These are phyloP conservation scores for Pseudococcus jackbeardsleyi DNA, from an alignment of 2,888 invertebrate species.

Conservation along the genomic window DNA sequence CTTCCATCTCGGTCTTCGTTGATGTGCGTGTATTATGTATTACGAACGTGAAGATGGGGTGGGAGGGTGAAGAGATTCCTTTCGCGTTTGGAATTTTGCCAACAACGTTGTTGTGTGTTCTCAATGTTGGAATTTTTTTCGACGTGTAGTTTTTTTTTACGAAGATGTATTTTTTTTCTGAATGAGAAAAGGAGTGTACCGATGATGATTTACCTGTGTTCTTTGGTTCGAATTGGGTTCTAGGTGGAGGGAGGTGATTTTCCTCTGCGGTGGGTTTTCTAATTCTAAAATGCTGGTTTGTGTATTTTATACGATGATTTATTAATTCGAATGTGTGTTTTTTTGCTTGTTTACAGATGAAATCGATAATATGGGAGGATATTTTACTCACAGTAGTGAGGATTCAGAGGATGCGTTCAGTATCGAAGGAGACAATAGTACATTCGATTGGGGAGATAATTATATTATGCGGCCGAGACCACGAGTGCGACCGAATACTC, in stretches of 20 bases:
- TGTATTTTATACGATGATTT: background rate
- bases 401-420: slow-evolving; percentile 59
- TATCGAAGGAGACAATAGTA: slow-evolving; percentile 49
- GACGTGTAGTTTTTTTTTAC: background rate
- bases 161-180: background rate
- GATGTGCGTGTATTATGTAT: background rate
- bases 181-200: background rate
- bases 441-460: slow-evolving; percentile 60
- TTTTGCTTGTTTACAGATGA: slow-evolving; percentile 47
- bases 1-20: background rate
- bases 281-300: background rate
- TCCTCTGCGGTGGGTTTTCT: background rate
- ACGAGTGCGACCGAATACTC: slow-evolving; percentile 50
- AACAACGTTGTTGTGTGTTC: background rate
- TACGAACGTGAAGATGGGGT: background rate
- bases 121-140: background rate
- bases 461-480: slow-evolving; percentile 58
- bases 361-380: slow-evolving; percentile 58
- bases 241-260: background rate
- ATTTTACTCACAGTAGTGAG: slow-evolving; percentile 62
- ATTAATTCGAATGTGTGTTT: background rate
- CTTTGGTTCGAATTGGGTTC: background rate
- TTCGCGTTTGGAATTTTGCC: background rate
- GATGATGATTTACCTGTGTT: background rate
- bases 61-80: background rate